Conservation (phyloP, 1,140 invertebrate species). For the Tetramorium simillimum region DNA sequence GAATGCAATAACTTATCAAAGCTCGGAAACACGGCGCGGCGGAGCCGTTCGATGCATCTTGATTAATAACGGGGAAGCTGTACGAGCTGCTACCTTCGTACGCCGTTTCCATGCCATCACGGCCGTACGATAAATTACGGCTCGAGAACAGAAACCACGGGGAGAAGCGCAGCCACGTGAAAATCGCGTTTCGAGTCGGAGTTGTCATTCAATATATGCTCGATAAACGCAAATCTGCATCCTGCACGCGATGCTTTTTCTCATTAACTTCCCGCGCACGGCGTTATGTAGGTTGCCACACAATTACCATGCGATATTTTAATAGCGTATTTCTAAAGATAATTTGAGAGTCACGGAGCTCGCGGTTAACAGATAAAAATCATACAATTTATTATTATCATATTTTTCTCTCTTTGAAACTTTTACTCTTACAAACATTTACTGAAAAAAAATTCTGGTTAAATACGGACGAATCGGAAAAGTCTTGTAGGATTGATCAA, state of each 20-base stretch:
- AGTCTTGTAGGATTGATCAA: too few species aligned
- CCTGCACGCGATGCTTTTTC: neutral
- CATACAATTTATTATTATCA: neutral
- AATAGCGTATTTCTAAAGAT: neutral
- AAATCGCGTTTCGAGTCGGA: constrained; percentile 20
- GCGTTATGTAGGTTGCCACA: neutral
- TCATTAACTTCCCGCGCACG: neutral
- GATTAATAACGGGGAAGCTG: constrained; percentile 81
- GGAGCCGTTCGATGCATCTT: constrained; percentile 71
- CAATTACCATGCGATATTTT: neutral
- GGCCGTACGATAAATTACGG: constrained; percentile 73
- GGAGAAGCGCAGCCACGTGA: neutral
- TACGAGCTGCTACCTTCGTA: constrained; percentile 61
- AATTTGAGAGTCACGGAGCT: neutral
- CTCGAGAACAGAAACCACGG: constrained; percentile 44
- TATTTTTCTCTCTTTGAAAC: neutral
- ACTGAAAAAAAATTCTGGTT: too few species aligned
- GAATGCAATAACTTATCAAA: constrained; percentile 79
- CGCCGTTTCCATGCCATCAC: constrained; percentile 62
- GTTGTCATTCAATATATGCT: constrained; percentile 28
- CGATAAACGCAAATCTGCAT: constrained; percentile 6
- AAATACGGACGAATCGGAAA: too few species aligned
- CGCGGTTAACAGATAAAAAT: neutral
- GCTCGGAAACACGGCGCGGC: constrained; percentile 66
- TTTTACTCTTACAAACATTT: too few species aligned